Conservation (phyloP, 2,113 vertebrate species). For the Xyliphius kryptos region DNA sequence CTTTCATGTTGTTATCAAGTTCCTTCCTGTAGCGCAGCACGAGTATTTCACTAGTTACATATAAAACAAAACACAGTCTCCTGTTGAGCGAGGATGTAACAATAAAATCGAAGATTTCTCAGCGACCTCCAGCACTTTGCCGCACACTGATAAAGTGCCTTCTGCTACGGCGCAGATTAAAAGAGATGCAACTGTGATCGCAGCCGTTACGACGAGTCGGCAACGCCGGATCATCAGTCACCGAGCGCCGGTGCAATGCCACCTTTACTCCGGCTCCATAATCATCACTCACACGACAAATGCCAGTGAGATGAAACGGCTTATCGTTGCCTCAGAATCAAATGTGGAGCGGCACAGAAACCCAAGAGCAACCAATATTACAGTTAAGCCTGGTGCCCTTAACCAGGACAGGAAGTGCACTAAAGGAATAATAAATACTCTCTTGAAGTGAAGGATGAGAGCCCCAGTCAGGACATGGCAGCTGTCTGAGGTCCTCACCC, state of each 20-base stretch:
- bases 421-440: not conserved
- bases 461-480: not conserved
- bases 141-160: slow-evolving; percentile 22
- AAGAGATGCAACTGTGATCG: slow-evolving; percentile 28
- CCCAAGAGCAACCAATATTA: slow-evolving; percentile 1
- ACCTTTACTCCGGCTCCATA: slow-evolving; percentile 6
- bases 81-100: not conserved
- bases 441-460: not conserved
- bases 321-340: not conserved
- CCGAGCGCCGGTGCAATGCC: not conserved
- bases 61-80: not conserved
- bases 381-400: not conserved
- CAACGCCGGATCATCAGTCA: slow-evolving; percentile 27
- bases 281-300: slow-evolving; percentile 21
- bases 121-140: slow-evolving; percentile 20
- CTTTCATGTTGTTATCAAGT: too few relatives aligned
- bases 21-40: too few relatives aligned
- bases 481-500: not conserved
- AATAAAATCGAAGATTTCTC: slow-evolving; percentile 14
- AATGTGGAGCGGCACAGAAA: slow-evolving; percentile 5
- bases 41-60: too few relatives aligned
- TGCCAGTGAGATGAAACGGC: slow-evolving; percentile 11
- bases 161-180: slow-evolving; percentile 22
- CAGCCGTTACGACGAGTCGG: slow-evolving; percentile 2
- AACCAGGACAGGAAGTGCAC: not conserved